Evolutionary conservation across 2,797 vertebrate species (phyloP).

Genomic region (Lacerta viridis): DNA sequence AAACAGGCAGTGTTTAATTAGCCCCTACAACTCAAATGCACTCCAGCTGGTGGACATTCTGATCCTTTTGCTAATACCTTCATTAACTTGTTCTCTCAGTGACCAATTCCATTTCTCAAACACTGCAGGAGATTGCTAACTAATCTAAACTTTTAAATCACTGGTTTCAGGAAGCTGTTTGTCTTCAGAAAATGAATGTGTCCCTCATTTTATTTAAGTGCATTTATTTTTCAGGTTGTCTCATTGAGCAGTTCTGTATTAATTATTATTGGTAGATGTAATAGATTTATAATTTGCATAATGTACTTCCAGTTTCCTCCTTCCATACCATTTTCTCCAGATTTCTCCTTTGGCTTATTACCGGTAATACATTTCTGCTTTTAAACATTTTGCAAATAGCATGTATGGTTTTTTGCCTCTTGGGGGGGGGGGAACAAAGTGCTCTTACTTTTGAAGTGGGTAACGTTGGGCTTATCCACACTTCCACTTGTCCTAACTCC

Average conservation of each 20-base stretch:
- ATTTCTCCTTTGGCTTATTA: not conserved
- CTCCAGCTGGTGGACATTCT: conserved; percentile 37
- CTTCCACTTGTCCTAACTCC: too few relatives aligned
- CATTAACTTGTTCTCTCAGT: conserved; percentile 48
- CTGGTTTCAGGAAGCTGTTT: conserved; percentile 56
- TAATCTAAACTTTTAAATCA: conserved; percentile 56
- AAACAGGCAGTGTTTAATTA: conserved; percentile 48
- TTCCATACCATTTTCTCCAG: not conserved
- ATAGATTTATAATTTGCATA: not conserved
- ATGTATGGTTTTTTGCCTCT: not conserved
- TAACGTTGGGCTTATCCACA: too few relatives aligned
- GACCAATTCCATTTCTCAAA: conserved; percentile 36
- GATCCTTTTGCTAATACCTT: conserved; percentile 41
- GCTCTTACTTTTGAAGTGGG: too few relatives aligned
- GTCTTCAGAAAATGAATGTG: conserved; percentile 50
- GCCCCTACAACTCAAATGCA: conserved; percentile 36
- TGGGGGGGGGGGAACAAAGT: not conserved
- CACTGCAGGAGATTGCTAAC: conserved; percentile 58
- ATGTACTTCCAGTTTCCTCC: not conserved
- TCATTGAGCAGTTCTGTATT: conserved; percentile 19
- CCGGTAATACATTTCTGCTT: not conserved
- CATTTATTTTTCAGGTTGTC: conserved; percentile 47
- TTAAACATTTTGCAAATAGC: not conserved
- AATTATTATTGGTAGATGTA: not conserved
- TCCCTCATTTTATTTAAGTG: conserved; percentile 21